These are phyloP conservation scores for Passerina amoena DNA, from an alignment of 2,113 vertebrate genomes.

Conservation along the genomic window DNA sequence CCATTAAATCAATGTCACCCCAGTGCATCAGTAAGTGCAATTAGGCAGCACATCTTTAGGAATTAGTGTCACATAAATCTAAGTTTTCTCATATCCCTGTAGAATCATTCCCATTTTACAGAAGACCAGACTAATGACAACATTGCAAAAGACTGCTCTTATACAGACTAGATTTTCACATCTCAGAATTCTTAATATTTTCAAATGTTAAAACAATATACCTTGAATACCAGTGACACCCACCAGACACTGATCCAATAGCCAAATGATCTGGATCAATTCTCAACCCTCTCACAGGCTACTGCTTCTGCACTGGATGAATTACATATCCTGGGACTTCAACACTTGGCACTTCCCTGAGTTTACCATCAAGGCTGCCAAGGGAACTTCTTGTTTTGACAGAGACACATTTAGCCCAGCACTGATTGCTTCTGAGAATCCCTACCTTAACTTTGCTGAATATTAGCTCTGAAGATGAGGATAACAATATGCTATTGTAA, in stretches of 20 bases:
- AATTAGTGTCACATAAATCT: neutral
- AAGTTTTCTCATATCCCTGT: neutral
- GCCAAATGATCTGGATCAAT: neutral
- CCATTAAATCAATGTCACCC: neutral
- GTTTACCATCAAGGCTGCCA: neutral
- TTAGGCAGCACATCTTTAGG: neutral
- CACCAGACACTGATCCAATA: neutral
- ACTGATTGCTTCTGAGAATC: neutral
- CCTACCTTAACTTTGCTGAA: neutral
- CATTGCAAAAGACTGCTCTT: neutral
- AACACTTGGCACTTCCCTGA: neutral
- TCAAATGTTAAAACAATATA: neutral
- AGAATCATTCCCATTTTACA: neutral
- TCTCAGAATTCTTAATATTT: neutral
- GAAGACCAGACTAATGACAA: neutral
- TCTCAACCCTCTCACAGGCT: neutral
- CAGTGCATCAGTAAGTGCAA: neutral
- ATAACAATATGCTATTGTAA: neutral
- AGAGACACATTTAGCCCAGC: neutral
- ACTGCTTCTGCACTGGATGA: neutral
- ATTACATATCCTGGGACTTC: neutral
- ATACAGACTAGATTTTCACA: neutral
- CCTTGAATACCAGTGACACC: neutral
- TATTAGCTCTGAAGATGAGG: neutral
- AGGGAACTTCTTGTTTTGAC: neutral